Evolutionary conservation across 2,888 invertebrate species (phyloP), one percentile per base, ranked within the genome.

Genomic region (Ectemnius lituratus): DNA sequence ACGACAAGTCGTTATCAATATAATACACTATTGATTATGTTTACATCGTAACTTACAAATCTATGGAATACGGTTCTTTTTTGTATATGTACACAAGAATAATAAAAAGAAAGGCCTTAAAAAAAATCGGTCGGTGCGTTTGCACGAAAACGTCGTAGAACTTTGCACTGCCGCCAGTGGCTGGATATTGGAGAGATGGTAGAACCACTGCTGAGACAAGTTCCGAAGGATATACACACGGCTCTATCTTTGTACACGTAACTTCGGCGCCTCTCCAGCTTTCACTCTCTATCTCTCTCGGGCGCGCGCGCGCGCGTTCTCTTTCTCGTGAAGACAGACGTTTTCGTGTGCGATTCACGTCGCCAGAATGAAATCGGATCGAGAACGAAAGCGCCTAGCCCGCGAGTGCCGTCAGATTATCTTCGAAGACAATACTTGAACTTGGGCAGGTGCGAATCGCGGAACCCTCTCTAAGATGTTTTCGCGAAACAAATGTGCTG

Each of bases 21-120:
- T 90, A 85, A 87, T 90, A 90, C 90, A 90, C 83, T 89, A 88
- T 87, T 85, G 88, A 88, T 89, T 88, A 88, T 88, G 84, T 88
- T 88, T 87, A 89, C 85, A 87, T 83, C 72, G 69, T 86, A 87
- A 81, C 79, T 87, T 90, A 89, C 78, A 83, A 86, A 86, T 81
- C 87, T 89, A 88, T 85, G 85, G 87, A 87, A 86, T 88, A 89
- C 86, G 86, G 64, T 60, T 86, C 65, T 84, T 37, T 37, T 87
- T 60, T 83, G 81, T 85, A 74, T 90, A 90, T 90, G 84, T 89
- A 90, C 90, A 90, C 84, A 83, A 84, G 79, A 82, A 82, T 86
- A 84, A 84, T 79, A 79, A 80, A 87, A 88, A 86, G 75, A 78
- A 80, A 78, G 69, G 70, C 67, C 70, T 72, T 66, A 73, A 79